Evolutionary conservation across 2,888 invertebrate species (phyloP).

Genomic region (Drosophila flavopinicola): DNA sequence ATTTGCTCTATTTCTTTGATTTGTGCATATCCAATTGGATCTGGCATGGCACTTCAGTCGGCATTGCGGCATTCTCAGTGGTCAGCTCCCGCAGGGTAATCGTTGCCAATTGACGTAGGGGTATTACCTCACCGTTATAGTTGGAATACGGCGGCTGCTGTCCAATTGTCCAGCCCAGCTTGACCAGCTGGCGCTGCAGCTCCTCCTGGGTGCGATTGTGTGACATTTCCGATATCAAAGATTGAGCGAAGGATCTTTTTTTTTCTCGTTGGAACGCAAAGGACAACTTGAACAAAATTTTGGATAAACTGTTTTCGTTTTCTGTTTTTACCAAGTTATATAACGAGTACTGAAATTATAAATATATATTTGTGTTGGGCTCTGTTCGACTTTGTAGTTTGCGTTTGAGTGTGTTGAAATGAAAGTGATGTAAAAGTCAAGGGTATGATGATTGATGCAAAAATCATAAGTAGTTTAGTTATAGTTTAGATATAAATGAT

Average conservation of each 20-base stretch:
- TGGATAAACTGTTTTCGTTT: no score
- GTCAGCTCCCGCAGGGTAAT: constrained; percentile 3
- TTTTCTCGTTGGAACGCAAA: no score
- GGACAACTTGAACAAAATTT: no score
- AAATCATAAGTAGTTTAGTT: no score
- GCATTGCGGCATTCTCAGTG: background rate
- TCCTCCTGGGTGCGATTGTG: constrained; percentile 30
- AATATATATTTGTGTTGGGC: no score
- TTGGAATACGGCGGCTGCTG: constrained; percentile 4
- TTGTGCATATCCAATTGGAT: background rate
- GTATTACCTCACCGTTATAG: constrained; percentile 26
- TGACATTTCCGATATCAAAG: constrained; percentile 12
- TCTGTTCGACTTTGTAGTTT: no score
- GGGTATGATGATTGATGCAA: no score
- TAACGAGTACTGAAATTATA: no score
- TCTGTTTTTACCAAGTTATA: no score
- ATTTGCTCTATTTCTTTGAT: background rate
- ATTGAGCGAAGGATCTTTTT: background rate
- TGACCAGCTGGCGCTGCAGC: constrained; percentile 27
- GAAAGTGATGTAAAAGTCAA: no score
- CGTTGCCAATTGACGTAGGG: constrained; percentile 29
- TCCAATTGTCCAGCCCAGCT: constrained; percentile 46
- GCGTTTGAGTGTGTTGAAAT: no score
- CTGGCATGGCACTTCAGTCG: background rate
- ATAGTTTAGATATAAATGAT: no score